phyloP scores from a whole-genome alignment of 37 sponge, comb jelly and placozoan genomes.

The Agelas oroides region DNA sequence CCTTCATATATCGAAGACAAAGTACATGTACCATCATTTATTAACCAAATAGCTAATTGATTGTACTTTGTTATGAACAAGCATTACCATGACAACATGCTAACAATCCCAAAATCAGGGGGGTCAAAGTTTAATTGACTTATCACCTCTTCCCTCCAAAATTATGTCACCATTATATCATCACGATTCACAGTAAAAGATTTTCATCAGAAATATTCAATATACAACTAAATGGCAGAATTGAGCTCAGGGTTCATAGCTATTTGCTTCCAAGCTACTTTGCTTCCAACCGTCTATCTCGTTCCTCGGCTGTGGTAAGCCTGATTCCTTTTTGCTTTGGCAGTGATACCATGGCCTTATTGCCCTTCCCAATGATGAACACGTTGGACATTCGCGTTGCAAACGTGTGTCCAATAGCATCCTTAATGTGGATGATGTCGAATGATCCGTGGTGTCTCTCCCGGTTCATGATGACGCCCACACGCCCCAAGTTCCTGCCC shows the following conservation, averaged over 20 bases:
- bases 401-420: constrained; percentile 90
- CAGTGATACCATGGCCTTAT: constrained; percentile 81
- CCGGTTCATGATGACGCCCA: constrained; percentile 91
- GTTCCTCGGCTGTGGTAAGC: constrained; percentile 95
- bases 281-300: constrained; percentile 88
- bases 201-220: too few species aligned
- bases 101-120: too few species aligned
- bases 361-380: constrained; percentile 93
- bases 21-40: too few species aligned
- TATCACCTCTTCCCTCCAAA: too few species aligned
- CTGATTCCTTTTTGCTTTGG: constrained; percentile 95
- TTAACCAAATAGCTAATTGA: too few species aligned
- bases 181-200: too few species aligned
- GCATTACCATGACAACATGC: too few species aligned
- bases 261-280: constrained; percentile 7
- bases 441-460: constrained; percentile 97
- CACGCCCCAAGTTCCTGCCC: constrained; percentile 98
- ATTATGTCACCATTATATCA: too few species aligned
- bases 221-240: too few species aligned
- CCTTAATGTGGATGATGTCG: constrained; percentile 98
- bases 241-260: not conserved
- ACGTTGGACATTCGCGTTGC: constrained; percentile 95
- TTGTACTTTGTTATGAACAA: too few species aligned
- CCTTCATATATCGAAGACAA: too few species aligned
- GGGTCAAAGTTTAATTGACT: too few species aligned